A percentile compares a stretch with the other conserved stretches of the same genome.
Conservation (phyloP, 1,140 invertebrate species). For the Lamellibrachia luymesi region DNA sequence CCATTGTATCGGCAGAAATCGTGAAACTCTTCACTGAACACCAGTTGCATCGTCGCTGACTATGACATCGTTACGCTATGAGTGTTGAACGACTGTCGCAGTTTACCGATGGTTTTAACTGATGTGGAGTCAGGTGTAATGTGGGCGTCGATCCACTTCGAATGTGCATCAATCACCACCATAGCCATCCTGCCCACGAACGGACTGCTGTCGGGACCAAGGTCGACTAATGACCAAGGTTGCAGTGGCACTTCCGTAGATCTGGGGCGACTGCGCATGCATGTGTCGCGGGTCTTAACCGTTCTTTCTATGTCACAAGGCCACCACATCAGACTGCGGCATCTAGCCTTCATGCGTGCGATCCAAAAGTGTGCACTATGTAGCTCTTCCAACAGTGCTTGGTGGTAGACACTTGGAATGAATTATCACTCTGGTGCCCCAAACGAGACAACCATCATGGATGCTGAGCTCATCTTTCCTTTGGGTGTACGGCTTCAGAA, state of each 20-base stretch:
- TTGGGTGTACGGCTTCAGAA: too few species aligned
- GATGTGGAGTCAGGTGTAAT: background rate
- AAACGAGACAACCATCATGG: too few species aligned
- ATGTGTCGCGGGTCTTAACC: constrained; percentile 19
- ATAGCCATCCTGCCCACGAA: constrained; percentile 47
- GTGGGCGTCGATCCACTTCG: too few species aligned
- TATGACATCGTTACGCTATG: background rate
- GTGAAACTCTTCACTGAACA: constrained; percentile 36
- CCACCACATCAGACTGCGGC: constrained; percentile 8
- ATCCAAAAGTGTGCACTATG: constrained; percentile 11
- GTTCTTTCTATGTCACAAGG: constrained; percentile 10
- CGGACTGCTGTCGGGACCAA: constrained; percentile 42
- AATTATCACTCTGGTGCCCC: background rate
- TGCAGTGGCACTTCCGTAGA: constrained; percentile 31
- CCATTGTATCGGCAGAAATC: background rate
- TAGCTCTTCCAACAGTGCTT: background rate
- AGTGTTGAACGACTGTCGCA: constrained; percentile 8
- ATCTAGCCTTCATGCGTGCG: constrained; percentile 14
- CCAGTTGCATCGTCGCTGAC: constrained; percentile 41
- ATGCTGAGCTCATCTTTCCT: too few species aligned
- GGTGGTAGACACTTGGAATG: background rate
- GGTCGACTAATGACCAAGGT: constrained; percentile 42
- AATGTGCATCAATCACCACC: constrained; percentile 18
- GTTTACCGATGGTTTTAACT: constrained; percentile 14
- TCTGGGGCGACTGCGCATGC: constrained; percentile 36